Base-by-base conservation (phyloP, 2,888 invertebrate genomes). In the Ormyrus thymus region DNA sequence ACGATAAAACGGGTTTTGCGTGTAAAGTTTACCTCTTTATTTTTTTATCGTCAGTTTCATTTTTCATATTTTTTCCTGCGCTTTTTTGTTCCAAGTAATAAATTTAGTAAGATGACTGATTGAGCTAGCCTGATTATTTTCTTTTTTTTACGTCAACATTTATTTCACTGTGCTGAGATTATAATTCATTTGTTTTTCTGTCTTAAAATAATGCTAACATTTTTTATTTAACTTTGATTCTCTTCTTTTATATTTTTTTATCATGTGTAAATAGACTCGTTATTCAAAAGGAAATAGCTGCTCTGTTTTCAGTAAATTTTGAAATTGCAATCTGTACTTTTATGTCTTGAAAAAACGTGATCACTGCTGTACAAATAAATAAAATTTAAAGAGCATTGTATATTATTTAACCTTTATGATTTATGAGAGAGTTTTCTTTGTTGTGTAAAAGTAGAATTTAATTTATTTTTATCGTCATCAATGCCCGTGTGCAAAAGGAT, bases 361-460 rank as follows among this genome's bases (percentile, higher is more conserved):
- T 81, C 66, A 76, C 79, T 62, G 61, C 58, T 81, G 81, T 81
- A 81, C 73, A 81, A 81, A 81, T 79, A 76, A 79, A 79, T 65
- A 11, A 74, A 70, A 62, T 79, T 73, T 48, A 74, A 79, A 66
- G 58, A 81, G 53, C 51, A 77, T 79, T 81, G 79, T 79, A 81
- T 76, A 76, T 79, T 81, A 81, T 81, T 81, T 81, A 74, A 80
- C 72, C 80, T 66, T 79, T 72, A 74, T 76, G 61, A 81, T 51
- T 76, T 76, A 66, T 70, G 72, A 81, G 29, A 29, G 58, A 64
- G 46, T 50, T 62, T 72, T 75, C 48, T 72, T 79, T 53, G 76
- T 79, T 79, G 73, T 74, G 76, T 78, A 75, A 75, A 68, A 72
- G 66, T 76, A 69, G 55, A 61, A 64, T 61, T 66, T 78, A 70